Conservation (phyloP, 2,888 invertebrate genomes). For the Rhagonycha lutea region DNA sequence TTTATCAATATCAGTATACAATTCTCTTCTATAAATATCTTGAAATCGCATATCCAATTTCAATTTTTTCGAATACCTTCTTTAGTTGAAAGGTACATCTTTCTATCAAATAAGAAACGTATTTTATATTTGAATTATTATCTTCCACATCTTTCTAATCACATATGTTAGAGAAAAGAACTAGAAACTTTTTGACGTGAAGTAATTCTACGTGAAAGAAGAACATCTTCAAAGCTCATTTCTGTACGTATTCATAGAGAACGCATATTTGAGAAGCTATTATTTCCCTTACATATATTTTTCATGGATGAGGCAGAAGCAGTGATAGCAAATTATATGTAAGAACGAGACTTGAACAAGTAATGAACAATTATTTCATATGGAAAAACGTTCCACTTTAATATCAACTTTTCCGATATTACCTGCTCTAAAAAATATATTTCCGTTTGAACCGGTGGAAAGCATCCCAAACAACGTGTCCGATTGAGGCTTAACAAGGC, state of each 20-base stretch:
- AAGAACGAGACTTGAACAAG: neutral
- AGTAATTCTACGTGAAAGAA: neutral
- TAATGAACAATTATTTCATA: neutral
- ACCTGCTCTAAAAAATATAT: neutral
- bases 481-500: neutral
- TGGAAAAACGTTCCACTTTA: neutral
- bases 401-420: neutral
- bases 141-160: slow-evolving; percentile 13
- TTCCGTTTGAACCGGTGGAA: too few relatives aligned
- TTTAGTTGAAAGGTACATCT: slow-evolving; percentile 12
- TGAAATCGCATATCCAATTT: slow-evolving; percentile 21
- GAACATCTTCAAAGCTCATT: neutral
- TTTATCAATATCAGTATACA: slow-evolving; percentile 24
- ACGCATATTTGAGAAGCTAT: neutral
- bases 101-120: slow-evolving; percentile 13
- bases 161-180: slow-evolving; percentile 4
- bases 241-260: neutral
- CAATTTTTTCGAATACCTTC: slow-evolving; percentile 19
- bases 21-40: slow-evolving; percentile 24
- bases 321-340: neutral
- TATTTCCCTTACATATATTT: neutral
- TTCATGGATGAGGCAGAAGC: neutral
- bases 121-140: slow-evolving; percentile 18
- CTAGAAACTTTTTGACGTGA: slow-evolving; percentile 1
- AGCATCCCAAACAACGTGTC: too few relatives aligned